These are phyloP conservation scores for Heliconius aoede DNA, from an alignment of 2,888 invertebrate genomes.

Conservation along the genomic window DNA sequence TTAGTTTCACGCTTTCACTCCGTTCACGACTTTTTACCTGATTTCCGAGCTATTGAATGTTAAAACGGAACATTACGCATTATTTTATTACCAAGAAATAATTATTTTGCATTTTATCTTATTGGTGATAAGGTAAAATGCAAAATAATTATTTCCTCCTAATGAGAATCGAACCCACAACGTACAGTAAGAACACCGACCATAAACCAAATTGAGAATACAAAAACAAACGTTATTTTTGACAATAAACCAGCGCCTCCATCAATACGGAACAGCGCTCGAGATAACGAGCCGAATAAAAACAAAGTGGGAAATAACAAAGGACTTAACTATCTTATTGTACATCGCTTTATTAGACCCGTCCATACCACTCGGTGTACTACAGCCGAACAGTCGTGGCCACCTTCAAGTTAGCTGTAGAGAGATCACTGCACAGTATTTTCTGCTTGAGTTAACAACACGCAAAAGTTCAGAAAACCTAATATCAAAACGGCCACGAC, in stretches of 20 bases:
- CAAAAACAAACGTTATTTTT: constrained; percentile 10
- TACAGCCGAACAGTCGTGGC: not conserved
- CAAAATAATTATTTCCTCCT: not conserved
- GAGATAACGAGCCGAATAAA: constrained; percentile 44
- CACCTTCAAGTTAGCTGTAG: not conserved
- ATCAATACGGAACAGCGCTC: constrained; percentile 31
- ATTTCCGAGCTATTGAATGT: not conserved
- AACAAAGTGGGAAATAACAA: constrained; percentile 42
- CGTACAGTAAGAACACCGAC: not conserved
- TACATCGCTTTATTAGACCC: constrained; percentile 33
- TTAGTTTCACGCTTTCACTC: not conserved
- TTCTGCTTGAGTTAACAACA: no score
- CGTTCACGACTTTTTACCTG: not conserved
- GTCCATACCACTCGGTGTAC: not conserved
- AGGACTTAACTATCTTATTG: constrained; percentile 39
- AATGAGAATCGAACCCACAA: not conserved
- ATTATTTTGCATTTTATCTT: no score
- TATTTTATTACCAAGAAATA: no score
- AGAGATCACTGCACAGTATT: not conserved
- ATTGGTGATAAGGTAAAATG: no score
- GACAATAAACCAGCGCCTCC: constrained; percentile 10
- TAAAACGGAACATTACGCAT: not conserved
- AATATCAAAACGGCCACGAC: not conserved
- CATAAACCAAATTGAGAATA: not conserved
- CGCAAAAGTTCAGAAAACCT: not conserved